Percentiles rank a stretch among this genome's conserved stretches.
These are phyloP conservation scores for Olivierus martensii DNA, from an alignment of 1,140 invertebrate species.

Conservation along the genomic window DNA sequence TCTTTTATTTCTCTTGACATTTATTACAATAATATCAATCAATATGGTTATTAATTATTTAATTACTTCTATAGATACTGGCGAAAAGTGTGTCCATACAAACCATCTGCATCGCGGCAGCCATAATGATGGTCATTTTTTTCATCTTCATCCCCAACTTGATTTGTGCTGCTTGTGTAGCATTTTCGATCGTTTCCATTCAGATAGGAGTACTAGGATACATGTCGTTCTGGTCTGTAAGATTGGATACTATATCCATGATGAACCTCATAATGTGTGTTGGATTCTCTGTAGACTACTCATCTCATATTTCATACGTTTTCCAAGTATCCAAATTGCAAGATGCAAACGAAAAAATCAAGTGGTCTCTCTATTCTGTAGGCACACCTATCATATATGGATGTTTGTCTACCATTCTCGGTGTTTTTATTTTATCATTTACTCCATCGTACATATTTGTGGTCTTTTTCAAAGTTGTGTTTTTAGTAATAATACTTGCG, in stretches of 20 bases:
- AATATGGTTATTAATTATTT: too few relatives aligned
- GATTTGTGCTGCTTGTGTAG: slow-evolving; percentile 83
- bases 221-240: slow-evolving; percentile 89
- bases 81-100: slow-evolving; percentile 83
- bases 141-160: slow-evolving; percentile 95
- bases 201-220: slow-evolving; percentile 91
- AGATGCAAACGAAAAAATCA: slow-evolving; percentile 48
- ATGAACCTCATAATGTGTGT: slow-evolving; percentile 98
- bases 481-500: slow-evolving; percentile 85
- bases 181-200: slow-evolving; percentile 87
- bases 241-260: slow-evolving; percentile 93
- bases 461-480: slow-evolving; percentile 96
- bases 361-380: slow-evolving; percentile 69
- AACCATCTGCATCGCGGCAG: slow-evolving; percentile 75
- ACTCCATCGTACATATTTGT: slow-evolving; percentile 91
- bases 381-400: slow-evolving; percentile 90
- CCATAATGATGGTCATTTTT: slow-evolving; percentile 92
- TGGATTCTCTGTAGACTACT: slow-evolving; percentile 93
- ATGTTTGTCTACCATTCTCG: slow-evolving; percentile 78
- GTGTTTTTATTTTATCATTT: slow-evolving; percentile 66
- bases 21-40: too few relatives aligned
- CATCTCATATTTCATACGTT: slow-evolving; percentile 90
- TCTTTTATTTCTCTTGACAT: too few relatives aligned
- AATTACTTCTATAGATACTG: slow-evolving; percentile 32
- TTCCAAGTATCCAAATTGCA: slow-evolving; percentile 62